phyloP scores from a whole-genome alignment of 2,888 invertebrate genomes.

The Anthophora plumipes region DNA sequence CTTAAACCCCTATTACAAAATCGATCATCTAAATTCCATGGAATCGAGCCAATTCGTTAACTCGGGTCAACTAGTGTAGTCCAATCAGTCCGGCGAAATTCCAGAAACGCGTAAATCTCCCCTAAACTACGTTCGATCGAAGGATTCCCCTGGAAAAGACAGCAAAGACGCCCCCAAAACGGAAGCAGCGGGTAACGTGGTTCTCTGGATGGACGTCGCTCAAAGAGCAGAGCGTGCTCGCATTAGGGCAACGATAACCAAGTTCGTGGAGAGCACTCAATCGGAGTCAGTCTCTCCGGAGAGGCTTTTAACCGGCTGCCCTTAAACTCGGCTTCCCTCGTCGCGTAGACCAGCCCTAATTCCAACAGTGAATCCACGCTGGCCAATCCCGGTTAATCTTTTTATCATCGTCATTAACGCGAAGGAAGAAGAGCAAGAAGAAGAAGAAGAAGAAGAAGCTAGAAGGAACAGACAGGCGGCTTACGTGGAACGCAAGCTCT shows the following conservation, averaged over 20 bases:
- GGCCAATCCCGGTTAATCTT: slow-evolving; percentile 75
- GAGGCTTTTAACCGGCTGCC: slow-evolving; percentile 43
- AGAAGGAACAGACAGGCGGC: slow-evolving; percentile 45
- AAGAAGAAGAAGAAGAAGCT: slow-evolving; percentile 3
- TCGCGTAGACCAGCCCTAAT: slow-evolving; percentile 54
- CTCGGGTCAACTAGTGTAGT: too few species aligned
- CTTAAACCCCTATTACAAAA: too few species aligned
- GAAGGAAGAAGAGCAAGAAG: slow-evolving; percentile 24
- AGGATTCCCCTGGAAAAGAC: too few species aligned
- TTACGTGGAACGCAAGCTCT: slow-evolving; percentile 69
- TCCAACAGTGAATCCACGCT: slow-evolving; percentile 63
- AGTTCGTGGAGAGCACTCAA: slow-evolving; percentile 34
- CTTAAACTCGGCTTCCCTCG: slow-evolving; percentile 37
- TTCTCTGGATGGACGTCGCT: not conserved
- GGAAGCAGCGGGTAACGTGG: not conserved
- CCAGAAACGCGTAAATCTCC: too few species aligned
- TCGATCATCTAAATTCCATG: too few species aligned
- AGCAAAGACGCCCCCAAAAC: not conserved
- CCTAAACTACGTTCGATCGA: too few species aligned
- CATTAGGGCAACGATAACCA: slow-evolving; percentile 50
- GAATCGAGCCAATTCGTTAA: too few species aligned
- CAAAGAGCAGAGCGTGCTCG: slow-evolving; percentile 17
- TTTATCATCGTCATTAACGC: slow-evolving; percentile 77
- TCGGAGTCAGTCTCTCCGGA: slow-evolving; percentile 11
- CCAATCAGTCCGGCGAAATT: too few species aligned